phyloP scores from a whole-genome alignment of 2,113 vertebrate genomes.

The Mustelus asterias region DNA sequence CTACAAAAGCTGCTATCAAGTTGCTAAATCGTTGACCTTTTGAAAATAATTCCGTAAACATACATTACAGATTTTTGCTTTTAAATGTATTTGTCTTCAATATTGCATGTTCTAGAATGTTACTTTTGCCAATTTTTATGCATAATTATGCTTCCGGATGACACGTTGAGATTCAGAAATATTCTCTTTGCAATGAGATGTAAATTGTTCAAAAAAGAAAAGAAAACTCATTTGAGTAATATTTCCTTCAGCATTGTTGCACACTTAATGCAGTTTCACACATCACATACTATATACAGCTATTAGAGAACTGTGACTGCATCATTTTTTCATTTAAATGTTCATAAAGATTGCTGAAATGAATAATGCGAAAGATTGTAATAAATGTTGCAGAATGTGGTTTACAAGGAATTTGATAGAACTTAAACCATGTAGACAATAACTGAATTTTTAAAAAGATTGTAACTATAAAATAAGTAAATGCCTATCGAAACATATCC shows the following conservation, averaged over 20 bases:
- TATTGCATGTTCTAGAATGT: neutral
- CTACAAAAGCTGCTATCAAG: neutral
- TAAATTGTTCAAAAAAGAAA: neutral
- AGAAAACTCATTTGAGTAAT: neutral
- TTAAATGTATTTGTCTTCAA: neutral
- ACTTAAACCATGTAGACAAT: conserved; percentile 5
- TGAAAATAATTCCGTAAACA: neutral
- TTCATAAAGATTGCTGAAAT: conserved; percentile 11
- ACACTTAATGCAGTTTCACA: neutral
- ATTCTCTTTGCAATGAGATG: neutral
- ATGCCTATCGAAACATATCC: neutral
- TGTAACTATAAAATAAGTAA: conserved; percentile 1
- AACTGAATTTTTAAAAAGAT: conserved; percentile 9
- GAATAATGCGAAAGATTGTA: conserved; percentile 2
- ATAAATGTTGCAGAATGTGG: conserved; percentile 14
- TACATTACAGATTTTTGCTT: neutral
- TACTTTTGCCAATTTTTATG: neutral
- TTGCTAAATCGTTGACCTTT: neutral
- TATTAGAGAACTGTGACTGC: neutral
- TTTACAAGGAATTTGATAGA: neutral
- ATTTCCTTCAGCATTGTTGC: conserved; percentile 15
- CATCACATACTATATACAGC: neutral
- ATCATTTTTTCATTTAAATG: conserved; percentile 18
- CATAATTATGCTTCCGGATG: neutral
- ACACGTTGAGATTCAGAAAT: neutral